Evolutionary conservation across 2,888 invertebrate species (phyloP).

Genomic region (Stomorhina lunata): DNA sequence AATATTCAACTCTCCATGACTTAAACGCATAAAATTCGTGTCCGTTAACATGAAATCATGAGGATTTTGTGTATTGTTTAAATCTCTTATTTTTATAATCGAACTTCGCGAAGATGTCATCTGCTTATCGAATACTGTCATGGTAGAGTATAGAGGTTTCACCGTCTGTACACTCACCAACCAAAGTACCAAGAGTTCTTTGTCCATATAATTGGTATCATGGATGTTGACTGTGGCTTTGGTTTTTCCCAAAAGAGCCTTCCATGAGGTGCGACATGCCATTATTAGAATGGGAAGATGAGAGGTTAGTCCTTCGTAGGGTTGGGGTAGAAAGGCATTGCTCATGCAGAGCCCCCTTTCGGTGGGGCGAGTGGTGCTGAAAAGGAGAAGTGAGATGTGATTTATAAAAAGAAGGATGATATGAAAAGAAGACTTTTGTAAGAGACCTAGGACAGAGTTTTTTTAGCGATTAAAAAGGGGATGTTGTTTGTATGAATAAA

Average conservation of each 20-base stretch:
- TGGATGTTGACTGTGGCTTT: conserved; percentile 39
- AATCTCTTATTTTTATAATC: conserved; percentile 70
- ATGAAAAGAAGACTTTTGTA: too few species aligned
- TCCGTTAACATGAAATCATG: conserved; percentile 70
- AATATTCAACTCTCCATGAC: conserved; percentile 71
- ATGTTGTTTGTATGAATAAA: too few species aligned
- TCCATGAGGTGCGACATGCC: conserved; percentile 71
- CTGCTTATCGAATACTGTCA: conserved; percentile 71
- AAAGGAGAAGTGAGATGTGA: neutral
- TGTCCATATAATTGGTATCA: conserved; percentile 58
- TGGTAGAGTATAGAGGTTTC: conserved; percentile 70
- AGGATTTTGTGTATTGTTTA: conserved; percentile 70
- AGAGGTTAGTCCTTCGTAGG: conserved; percentile 68
- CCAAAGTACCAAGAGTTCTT: conserved; percentile 71
- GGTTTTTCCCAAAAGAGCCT: conserved; percentile 64
- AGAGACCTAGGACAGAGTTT: too few species aligned
- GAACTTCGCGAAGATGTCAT: conserved; percentile 71
- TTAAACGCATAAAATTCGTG: conserved; percentile 70
- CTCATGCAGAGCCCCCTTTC: conserved; percentile 71
- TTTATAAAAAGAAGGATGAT: neutral
- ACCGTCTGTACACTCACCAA: conserved; percentile 72
- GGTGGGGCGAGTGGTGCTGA: conserved; percentile 67
- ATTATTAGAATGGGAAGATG: conserved; percentile 73
- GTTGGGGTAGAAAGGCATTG: conserved; percentile 71
- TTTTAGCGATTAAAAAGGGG: too few species aligned